Base-by-base conservation (phyloP, 2,113 vertebrate species). In the Panthera tigris region DNA sequence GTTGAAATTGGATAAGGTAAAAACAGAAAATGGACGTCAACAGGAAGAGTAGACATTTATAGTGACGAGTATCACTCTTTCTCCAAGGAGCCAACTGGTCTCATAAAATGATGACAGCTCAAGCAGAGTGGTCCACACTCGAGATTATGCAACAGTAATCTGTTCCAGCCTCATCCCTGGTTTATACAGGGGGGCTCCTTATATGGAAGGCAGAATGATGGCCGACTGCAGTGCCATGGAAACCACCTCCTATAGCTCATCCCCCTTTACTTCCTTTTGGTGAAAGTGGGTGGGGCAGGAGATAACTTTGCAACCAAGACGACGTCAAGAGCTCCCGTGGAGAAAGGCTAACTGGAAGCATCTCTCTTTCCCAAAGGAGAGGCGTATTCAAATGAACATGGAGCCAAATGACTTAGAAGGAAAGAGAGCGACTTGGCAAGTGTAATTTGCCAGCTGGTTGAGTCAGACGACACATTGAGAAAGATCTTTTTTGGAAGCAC, bases 391-490 rank as follows among this genome's bases (percentile, higher is more conserved):
- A 96, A 82, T 84, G 88, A 85, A 73, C 78, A 57, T 78, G 74
- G 65, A 98, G 94, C 91, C 95, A 97, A 96, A 33, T 95, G 97
- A 97, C 96, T 97, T 96, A 97, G 94, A 97, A 95, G 96, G 89
- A 96, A 98, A 97, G 89, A 90, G 93, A 98, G 48, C 39, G n/a
- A 95, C 92, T 97, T 97, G 97, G 97, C 96, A 98, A 98, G 89
- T 91, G 41, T 50, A 52, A 65, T 93, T 82, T 86, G 92, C 97
- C 96, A 97, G 95, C 95, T 97, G 97, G 95, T 97, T 93, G 97
- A 97, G 97, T 97, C 97, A 98, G 97, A 98, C 96, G 76, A 97
- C 95, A 98, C 97, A 98, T 80, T 97, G 95, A 97, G 88, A 95
- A 96, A 92, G 95, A 97, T 97, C 97, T 94, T 97, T 96, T 97